Evolutionary conservation across 53 echinoderm and acorn worm species (phyloP).

Genomic region (Glandiceps talaboti): DNA sequence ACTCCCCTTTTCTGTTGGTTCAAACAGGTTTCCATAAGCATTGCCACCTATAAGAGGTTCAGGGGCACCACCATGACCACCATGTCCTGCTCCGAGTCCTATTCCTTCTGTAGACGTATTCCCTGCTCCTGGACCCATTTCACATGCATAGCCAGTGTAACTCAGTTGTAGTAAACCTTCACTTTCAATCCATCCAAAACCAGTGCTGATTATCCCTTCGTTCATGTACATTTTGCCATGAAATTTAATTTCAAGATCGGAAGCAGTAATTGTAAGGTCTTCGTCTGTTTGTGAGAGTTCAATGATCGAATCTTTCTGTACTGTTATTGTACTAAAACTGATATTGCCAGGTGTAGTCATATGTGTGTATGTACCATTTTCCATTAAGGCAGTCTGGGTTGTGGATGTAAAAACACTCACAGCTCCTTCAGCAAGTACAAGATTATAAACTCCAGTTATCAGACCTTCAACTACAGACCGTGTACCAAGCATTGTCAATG

Average conservation of each 20-base stretch:
- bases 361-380: constrained; percentile 47
- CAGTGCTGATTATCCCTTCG: constrained; percentile 57
- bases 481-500: constrained; percentile 65
- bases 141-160: constrained; percentile 47
- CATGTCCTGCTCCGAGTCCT: constrained; percentile 76
- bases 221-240: constrained; percentile 70
- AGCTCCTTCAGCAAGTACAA: constrained; percentile 62
- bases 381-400: constrained; percentile 55
- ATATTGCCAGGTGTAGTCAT: constrained; percentile 75
- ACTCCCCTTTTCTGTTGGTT: constrained; percentile 53
- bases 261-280: constrained; percentile 56
- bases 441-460: constrained; percentile 46
- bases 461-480: constrained; percentile 52
- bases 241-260: constrained; percentile 54
- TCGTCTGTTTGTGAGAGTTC: constrained; percentile 42
- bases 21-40: constrained; percentile 63
- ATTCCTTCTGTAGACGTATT: constrained; percentile 39
- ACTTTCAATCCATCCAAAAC: constrained; percentile 67
- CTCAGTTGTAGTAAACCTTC: constrained; percentile 54
- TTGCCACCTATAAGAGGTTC: constrained; percentile 50
- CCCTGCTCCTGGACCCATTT: constrained; percentile 58
- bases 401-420: constrained; percentile 54
- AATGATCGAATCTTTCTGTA: constrained; percentile 57
- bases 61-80: constrained; percentile 77
- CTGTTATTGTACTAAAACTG: constrained; percentile 58